A percentile compares a stretch with the other conserved stretches of the same genome.
Conservation (phyloP, 2,888 invertebrate genomes). For the Pollenia griseotomentosa region DNA sequence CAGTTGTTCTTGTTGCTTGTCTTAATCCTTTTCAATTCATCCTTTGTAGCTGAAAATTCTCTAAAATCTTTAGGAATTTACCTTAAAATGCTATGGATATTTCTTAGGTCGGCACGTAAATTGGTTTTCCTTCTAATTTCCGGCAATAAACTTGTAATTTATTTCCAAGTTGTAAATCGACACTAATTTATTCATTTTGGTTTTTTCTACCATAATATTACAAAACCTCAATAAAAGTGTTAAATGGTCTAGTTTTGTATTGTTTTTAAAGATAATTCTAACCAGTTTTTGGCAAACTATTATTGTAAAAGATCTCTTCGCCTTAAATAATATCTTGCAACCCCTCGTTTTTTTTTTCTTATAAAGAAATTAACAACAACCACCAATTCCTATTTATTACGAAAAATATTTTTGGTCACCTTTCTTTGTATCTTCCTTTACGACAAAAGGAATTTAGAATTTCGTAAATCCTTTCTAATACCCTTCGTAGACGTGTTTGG, state of each 20-base stretch:
- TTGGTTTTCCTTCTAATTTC: background rate
- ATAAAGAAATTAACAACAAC: constrained; percentile 14
- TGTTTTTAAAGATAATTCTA: constrained; percentile 7
- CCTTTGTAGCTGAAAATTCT: background rate
- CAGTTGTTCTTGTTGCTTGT: constrained; percentile 39
- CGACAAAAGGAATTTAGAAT: constrained; percentile 28
- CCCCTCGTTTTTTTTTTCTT: background rate
- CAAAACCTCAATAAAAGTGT: constrained; percentile 29
- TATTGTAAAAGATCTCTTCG: background rate
- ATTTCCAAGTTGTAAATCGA: constrained; percentile 24
- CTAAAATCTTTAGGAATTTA: constrained; percentile 22
- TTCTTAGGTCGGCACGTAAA: background rate
- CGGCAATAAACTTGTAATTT: constrained; percentile 26
- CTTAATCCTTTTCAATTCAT: constrained; percentile 30
- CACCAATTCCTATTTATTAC: constrained; percentile 17
- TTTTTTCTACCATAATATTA: constrained; percentile 14
- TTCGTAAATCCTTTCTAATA: constrained; percentile 7
- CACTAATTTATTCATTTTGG: constrained; percentile 7
- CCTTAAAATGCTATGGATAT: constrained; percentile 9
- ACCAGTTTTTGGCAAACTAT: constrained; percentile 33
- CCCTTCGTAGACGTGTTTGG: constrained; percentile 33
- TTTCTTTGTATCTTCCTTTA: background rate
- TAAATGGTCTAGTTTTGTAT: background rate
- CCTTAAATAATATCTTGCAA: background rate
- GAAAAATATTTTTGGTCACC: constrained; percentile 9